These are phyloP conservation scores for Chaenodraco wilsoni DNA, from an alignment of 2,797 vertebrate species.

Conservation along the genomic window DNA sequence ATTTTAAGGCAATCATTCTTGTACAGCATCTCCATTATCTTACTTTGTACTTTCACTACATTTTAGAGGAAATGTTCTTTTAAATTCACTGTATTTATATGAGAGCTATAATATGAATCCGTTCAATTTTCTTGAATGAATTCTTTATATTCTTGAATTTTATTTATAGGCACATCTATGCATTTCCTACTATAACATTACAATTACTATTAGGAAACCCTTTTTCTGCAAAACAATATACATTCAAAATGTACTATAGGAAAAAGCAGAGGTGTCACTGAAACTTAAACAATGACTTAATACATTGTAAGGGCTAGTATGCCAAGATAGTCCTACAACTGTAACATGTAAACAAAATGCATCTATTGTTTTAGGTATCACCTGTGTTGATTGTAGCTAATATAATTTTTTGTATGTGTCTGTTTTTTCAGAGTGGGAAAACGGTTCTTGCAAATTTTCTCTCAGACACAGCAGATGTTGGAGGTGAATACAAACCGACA, in stretches of 20 bases:
- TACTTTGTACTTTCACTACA: too few relatives aligned
- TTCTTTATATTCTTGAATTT: too few relatives aligned
- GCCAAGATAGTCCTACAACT: background rate
- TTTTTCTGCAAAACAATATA: too few relatives aligned
- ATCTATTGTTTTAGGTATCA: background rate
- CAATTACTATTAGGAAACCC: background rate
- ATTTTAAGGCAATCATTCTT: background rate
- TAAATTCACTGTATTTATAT: too few relatives aligned
- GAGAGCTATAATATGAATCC: too few relatives aligned
- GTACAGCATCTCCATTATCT: too few relatives aligned
- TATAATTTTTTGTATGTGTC: background rate
- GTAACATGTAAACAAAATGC: background rate
- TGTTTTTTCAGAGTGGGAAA: slow-evolving; percentile 89
- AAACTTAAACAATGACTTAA: background rate
- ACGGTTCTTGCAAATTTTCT: slow-evolving; percentile 93
- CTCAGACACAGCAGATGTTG: slow-evolving; percentile 86
- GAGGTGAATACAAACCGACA: slow-evolving; percentile 90
- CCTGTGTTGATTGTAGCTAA: background rate
- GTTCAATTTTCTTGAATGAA: too few relatives aligned
- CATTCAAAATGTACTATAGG: too few relatives aligned
- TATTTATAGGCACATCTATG: background rate
- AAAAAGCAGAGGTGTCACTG: background rate
- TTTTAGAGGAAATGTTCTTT: too few relatives aligned
- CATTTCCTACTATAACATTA: background rate
- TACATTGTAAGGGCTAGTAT: background rate